Evolutionary conservation across 2,888 invertebrate genomes (phyloP), one percentile per base, ranked within the genome.

Genomic region (Cephus pulcher): DNA sequence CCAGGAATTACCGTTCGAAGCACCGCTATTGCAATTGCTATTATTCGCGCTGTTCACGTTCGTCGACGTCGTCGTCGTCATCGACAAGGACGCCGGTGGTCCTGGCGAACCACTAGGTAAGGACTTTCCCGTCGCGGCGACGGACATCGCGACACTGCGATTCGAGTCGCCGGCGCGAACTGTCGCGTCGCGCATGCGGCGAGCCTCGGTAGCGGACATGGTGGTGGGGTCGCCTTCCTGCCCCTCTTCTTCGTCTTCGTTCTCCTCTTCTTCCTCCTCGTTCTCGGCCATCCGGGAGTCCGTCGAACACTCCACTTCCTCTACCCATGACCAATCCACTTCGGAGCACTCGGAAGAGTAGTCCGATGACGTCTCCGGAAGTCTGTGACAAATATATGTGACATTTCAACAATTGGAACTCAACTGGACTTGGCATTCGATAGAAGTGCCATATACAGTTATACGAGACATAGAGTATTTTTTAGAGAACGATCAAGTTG

Each of bases 251-350:
- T 23, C 73, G 11, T 30, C 71, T 23, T 32, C 23, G 30, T 34
- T 23, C 73, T 30, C 73, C 37, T 70, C 34, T 15, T 71, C 71
- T 71, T 71, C 71, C 71, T 30, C 12, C 11, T 71, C 71, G 71
- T 71, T 71, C 33, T 32, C 32, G 71, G 33, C 33, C 73, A 23
- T 56, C 71, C 75, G 32, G 12, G 71, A 56, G 74, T 78, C 75
- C 75, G 37, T 32, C 69, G 75, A 68, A 6, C 75, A 75, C 76
- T 91, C 91, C 78, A 91, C 86, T 83, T 91, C 91, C 81, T 90
- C 91, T 9, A 91, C 85, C 91, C 91, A 91, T 34, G 91, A 91
- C 91, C 91, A 91, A 84, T 91, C 91, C 70, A 91, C 91, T 75
- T 90, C 90, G 30, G 91, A 89, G 71, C 89, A 84, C 34, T 83